These are phyloP conservation scores for Penaeus chinensis DNA, from an alignment of 1,140 invertebrate species.

Conservation along the genomic window DNA sequence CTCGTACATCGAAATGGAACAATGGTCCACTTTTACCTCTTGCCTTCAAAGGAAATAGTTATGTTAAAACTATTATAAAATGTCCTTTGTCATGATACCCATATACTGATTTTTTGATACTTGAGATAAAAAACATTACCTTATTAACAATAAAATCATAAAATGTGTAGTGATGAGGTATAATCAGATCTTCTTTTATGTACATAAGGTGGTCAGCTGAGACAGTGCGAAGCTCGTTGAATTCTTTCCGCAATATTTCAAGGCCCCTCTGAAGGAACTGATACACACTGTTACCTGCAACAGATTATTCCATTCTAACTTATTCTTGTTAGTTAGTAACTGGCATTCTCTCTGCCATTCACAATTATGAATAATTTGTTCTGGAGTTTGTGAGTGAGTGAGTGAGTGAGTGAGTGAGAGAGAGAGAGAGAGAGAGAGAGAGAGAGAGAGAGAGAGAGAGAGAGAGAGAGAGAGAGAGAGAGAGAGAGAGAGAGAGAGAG, in stretches of 20 bases:
- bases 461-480: too few relatives aligned
- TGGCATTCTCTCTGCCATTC: too few relatives aligned
- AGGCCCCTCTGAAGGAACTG: constrained; percentile 95
- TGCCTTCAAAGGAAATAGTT: constrained; percentile 72
- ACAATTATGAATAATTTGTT: too few relatives aligned
- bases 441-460: too few relatives aligned
- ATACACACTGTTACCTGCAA: constrained; percentile 91
- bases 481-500: too few relatives aligned
- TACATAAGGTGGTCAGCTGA: constrained; percentile 99
- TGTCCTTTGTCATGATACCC: neutral
- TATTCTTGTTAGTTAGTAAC: too few relatives aligned
- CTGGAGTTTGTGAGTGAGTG: too few relatives aligned
- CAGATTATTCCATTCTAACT: neutral
- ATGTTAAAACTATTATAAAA: neutral
- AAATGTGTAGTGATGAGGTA: constrained; percentile 99
- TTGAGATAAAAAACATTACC: constrained; percentile 68
- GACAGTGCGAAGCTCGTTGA: constrained; percentile 95
- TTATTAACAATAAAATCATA: constrained; percentile 99
- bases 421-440: too few relatives aligned
- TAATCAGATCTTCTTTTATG: constrained; percentile 98
- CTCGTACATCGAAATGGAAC: constrained; percentile 97
- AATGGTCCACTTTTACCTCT: constrained; percentile 98
- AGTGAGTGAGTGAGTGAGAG: too few relatives aligned
- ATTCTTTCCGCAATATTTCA: constrained; percentile 93
- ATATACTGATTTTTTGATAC: neutral